A percentile compares a stretch with the other conserved stretches of the same genome.
Evolutionary conservation across 2,888 invertebrate species (phyloP).

Genomic region (Endotricha flammealis): DNA sequence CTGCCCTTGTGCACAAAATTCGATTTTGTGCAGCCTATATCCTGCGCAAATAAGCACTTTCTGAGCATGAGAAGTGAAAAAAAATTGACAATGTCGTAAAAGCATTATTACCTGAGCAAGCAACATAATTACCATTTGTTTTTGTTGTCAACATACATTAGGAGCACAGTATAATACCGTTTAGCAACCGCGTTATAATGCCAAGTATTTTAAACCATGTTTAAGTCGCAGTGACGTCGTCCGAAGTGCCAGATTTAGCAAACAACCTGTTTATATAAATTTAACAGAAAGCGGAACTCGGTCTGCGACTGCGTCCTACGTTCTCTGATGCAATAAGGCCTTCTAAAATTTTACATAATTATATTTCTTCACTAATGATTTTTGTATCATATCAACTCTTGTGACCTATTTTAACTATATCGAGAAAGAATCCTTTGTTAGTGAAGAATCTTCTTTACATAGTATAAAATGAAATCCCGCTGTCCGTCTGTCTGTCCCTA

Average conservation of each 20-base stretch:
- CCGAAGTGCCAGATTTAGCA: constrained; percentile 15
- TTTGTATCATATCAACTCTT: constrained; percentile 15
- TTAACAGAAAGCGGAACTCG: constrained; percentile 29
- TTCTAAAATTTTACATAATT: constrained; percentile 23
- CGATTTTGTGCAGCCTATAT: too few species aligned
- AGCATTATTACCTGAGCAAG: neutral
- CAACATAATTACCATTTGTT: too few species aligned
- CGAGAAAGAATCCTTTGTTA: constrained; percentile 6
- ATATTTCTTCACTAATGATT: constrained; percentile 11
- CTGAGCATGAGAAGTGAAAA: too few species aligned
- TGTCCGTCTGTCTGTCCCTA: too few species aligned
- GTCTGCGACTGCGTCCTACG: constrained; percentile 23
- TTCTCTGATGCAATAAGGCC: constrained; percentile 31
- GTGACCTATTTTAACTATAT: constrained; percentile 26
- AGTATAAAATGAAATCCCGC: too few species aligned
- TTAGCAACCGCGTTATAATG: neutral
- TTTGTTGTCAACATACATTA: neutral
- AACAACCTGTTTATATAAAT: constrained; percentile 17
- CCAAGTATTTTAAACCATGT: constrained; percentile 1
- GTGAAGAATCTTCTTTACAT: too few species aligned
- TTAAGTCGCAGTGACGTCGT: constrained; percentile 12
- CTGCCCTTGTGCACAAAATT: too few species aligned
- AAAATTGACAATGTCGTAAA: too few species aligned
- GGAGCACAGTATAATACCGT: neutral
- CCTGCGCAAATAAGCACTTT: too few species aligned